A percentile compares a stretch with the other conserved stretches of the same genome.
These are phyloP conservation scores for Aplocera efformata DNA, from an alignment of 2,888 invertebrate species.

Conservation along the genomic window DNA sequence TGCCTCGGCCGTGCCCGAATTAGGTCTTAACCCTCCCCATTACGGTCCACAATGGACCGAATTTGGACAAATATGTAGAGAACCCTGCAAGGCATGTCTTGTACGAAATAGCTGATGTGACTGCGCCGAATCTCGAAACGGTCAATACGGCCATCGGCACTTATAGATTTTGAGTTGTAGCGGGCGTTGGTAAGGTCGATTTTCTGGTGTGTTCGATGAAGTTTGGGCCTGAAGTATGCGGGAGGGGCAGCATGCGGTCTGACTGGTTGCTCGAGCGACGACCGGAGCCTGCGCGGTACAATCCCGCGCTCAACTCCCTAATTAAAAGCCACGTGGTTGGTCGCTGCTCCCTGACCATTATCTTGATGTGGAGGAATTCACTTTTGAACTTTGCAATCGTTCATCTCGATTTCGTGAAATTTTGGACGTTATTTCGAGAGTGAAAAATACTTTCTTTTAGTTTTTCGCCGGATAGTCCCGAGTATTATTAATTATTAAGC, in stretches of 20 bases:
- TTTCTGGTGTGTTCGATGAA: constrained; percentile 40
- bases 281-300: constrained; percentile 72
- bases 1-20: constrained; percentile 38
- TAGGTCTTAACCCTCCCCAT: constrained; percentile 41
- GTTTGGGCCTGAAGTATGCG: constrained; percentile 58
- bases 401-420: constrained; percentile 23
- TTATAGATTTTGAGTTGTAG: constrained; percentile 30
- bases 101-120: constrained; percentile 63
- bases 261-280: constrained; percentile 78
- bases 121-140: constrained; percentile 31
- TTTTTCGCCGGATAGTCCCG: constrained; percentile 2
- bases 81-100: constrained; percentile 69
- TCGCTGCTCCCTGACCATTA: constrained; percentile 20
- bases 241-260: constrained; percentile 64
- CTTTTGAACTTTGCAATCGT: constrained; percentile 33
- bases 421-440: constrained; percentile 16
- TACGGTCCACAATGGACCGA: constrained; percentile 51
- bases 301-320: constrained; percentile 50
- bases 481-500: constrained; percentile 1
- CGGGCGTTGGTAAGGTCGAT: constrained; percentile 28
- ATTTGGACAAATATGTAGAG: constrained; percentile 63
- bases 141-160: constrained; percentile 30
- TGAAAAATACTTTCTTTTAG: constrained; percentile 16
- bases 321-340: constrained; percentile 55
- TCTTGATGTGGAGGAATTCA: constrained; percentile 40